Conservation (phyloP, 2,113 vertebrate genomes). For the Oenanthe melanoleuca region DNA sequence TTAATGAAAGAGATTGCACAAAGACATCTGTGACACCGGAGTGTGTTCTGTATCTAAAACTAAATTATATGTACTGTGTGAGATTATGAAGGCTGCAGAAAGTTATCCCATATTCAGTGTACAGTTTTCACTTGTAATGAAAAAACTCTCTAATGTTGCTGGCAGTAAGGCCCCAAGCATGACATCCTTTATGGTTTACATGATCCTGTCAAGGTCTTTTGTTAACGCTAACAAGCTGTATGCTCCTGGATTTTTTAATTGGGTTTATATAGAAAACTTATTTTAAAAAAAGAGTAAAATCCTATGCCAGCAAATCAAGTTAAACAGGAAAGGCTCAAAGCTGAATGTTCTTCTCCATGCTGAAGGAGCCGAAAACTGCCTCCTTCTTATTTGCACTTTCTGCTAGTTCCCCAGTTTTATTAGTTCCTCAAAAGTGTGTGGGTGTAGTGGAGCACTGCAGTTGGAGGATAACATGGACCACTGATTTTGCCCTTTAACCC, state of each 20-base stretch:
- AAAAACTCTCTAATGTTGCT: slow-evolving; percentile 75
- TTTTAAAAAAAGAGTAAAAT: background rate
- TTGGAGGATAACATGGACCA: slow-evolving; percentile 78
- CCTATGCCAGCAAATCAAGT: slow-evolving; percentile 68
- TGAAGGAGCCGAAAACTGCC: slow-evolving; percentile 78
- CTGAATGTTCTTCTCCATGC: slow-evolving; percentile 78
- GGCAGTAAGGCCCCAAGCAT: slow-evolving; percentile 80
- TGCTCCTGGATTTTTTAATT: slow-evolving; percentile 76
- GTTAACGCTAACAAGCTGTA: slow-evolving; percentile 81
- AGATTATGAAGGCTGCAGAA: slow-evolving; percentile 81
- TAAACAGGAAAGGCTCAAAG: slow-evolving; percentile 72
- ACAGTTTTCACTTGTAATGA: slow-evolving; percentile 78
- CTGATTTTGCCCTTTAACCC: slow-evolving; percentile 83
- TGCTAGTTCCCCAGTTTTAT: slow-evolving; percentile 77
- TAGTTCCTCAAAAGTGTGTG: slow-evolving; percentile 77
- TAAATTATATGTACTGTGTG: slow-evolving; percentile 73
- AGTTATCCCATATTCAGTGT: slow-evolving; percentile 79
- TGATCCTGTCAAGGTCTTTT: slow-evolving; percentile 80
- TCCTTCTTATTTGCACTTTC: slow-evolving; percentile 90
- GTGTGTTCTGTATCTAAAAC: slow-evolving; percentile 75
- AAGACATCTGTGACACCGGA: slow-evolving; percentile 71
- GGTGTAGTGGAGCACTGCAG: slow-evolving; percentile 80
- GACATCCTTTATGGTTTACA: slow-evolving; percentile 80
- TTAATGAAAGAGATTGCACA: slow-evolving; percentile 79
- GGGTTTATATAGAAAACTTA: slow-evolving; percentile 66